Evolutionary conservation across 2,888 invertebrate species (phyloP), one percentile per base, ranked within the genome.

Genomic region (Drosophila ezoana): DNA sequence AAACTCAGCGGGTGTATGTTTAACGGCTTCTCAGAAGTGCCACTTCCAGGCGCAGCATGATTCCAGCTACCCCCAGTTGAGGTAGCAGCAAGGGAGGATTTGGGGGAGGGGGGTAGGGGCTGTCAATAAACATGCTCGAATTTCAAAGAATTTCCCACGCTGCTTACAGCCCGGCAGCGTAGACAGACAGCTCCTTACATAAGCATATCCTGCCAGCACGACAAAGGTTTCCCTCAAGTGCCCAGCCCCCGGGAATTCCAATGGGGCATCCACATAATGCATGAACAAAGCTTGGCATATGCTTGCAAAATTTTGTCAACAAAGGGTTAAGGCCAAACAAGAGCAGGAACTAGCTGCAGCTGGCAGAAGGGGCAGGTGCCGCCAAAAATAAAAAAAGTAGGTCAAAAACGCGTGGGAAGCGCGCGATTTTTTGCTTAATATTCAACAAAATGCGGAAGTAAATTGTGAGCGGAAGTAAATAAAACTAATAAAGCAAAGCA

Each of bases 61-160:
- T 37, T 49, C 13, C 40, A 53, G 38, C 41, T 69, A 44, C 60
- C 68, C 51, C 64, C 13, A 49, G 43, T 16, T 38, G 1, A 13
- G 10, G 54, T 2, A 35, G 47, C n/a, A 23, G 57, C 43, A 38
- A 23, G 14, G 14, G 8, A 10, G 32, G 32, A 23, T 9, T 13
- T 32, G 33, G 51, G 8, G 11, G 51, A 20, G 51, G 8, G 11
- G 51, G 10, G 56, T 32, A 33, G 37, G 49, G 13, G 64, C 66
- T 65, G 62, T 64, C 71, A 60, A 78, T 81, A 78, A 75, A 81
- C 87, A 81, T 80, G 81, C 89, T 86, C 83, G 66, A 76, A 86
- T 85, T 86, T 87, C 88, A 85, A 87, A 87, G 88, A 81, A 86
- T 81, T 87, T 87, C 86, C 81, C 86, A 87, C 86, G 86, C 88